These are phyloP conservation scores for Cryptoblepharus egeriae DNA, from an alignment of 2,797 vertebrate species.

Conservation along the genomic window DNA sequence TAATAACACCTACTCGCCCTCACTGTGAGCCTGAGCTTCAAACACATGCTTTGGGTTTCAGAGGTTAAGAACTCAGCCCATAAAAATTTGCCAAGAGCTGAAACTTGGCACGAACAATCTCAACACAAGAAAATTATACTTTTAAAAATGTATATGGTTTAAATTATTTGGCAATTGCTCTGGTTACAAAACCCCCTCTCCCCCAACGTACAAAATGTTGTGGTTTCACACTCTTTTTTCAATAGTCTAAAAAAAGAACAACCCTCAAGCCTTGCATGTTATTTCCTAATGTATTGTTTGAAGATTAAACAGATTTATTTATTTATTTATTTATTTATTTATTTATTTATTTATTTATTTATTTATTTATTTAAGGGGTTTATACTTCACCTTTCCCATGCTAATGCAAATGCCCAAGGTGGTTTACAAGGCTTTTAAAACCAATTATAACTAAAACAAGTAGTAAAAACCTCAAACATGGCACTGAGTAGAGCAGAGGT, in stretches of 20 bases:
- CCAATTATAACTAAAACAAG: too few species aligned
- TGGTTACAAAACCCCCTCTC: constrained; percentile 58
- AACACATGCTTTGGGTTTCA: constrained; percentile 65
- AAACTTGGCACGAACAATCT: constrained; percentile 67
- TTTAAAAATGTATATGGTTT: constrained; percentile 74
- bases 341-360: too few species aligned
- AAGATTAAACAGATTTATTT: constrained; percentile 38
- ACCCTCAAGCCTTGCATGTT: not conserved
- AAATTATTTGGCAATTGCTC: constrained; percentile 65
- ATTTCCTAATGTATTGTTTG: constrained; percentile 41
- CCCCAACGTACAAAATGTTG: constrained; percentile 65
- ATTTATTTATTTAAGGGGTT: too few species aligned
- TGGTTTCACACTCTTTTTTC: constrained; percentile 77
- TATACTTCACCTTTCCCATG: too few species aligned
- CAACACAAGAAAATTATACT: constrained; percentile 57
- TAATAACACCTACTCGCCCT: constrained; percentile 30
- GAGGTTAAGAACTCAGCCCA: constrained; percentile 67
- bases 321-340: too few species aligned
- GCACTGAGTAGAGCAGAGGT: too few species aligned
- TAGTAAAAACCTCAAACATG: too few species aligned
- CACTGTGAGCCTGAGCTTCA: constrained; percentile 52
- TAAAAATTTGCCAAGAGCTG: constrained; percentile 67
- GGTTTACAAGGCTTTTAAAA: too few species aligned
- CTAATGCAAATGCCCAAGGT: too few species aligned
- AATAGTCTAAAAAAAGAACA: constrained; percentile 59